Evolutionary conservation across 2,888 invertebrate genomes (phyloP).

Genomic region (Drosophila algonquin): DNA sequence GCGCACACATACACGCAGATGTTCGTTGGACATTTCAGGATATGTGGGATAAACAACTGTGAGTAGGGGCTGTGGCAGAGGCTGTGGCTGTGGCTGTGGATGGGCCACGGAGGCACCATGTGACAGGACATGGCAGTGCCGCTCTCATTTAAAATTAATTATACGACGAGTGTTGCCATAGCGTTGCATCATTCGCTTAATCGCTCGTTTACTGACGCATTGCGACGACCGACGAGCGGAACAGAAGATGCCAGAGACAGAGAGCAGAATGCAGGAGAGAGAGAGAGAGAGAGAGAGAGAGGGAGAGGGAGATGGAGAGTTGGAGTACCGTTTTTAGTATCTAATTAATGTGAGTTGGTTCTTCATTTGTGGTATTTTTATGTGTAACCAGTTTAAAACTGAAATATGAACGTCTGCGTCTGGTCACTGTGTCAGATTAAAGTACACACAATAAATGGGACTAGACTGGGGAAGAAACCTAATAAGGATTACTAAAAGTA

Average conservation of each 20-base stretch:
- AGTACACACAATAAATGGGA: background rate
- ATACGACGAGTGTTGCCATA: conserved; percentile 67
- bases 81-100: background rate
- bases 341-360: conserved; percentile 56
- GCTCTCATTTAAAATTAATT: conserved; percentile 73
- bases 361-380: conserved; percentile 33
- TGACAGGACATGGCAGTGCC: conserved; percentile 38
- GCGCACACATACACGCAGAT: conserved; percentile 9
- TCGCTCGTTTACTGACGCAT: conserved; percentile 61
- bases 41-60: conserved; percentile 43
- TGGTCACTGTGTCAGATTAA: background rate
- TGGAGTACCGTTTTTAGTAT: conserved; percentile 30
- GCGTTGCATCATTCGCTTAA: conserved; percentile 64
- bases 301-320: background rate
- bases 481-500: background rate
- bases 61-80: background rate
- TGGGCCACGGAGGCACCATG: conserved; percentile 14
- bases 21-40: conserved; percentile 37
- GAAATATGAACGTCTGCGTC: background rate
- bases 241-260: conserved; percentile 14
- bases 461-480: background rate
- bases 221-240: conserved; percentile 18
- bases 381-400: conserved; percentile 30
- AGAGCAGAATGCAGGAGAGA: background rate
- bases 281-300: conserved; percentile 6